Evolutionary conservation across 2,888 invertebrate species (phyloP).

Genomic region (Pterobdella sp.): DNA sequence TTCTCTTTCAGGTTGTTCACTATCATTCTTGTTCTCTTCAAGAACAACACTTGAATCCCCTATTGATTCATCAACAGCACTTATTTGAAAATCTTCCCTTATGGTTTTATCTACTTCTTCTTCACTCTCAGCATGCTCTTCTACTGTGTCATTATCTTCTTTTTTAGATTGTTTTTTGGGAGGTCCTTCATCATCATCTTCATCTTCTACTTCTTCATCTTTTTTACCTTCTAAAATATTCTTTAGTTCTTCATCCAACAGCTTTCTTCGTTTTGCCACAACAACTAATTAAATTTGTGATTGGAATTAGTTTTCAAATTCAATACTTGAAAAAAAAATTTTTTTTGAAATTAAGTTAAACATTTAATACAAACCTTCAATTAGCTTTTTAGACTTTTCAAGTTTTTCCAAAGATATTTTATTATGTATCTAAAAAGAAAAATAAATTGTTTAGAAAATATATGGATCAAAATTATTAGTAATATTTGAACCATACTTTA

Average conservation of each 20-base stretch:
- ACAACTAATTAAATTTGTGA: constrained; percentile 7
- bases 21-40: background rate
- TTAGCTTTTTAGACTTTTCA: constrained; percentile 25
- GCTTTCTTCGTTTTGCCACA: constrained; percentile 15
- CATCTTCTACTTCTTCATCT: background rate
- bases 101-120: background rate
- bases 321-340: background rate
- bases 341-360: constrained; percentile 15
- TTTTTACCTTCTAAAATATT: constrained; percentile 16
- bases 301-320: background rate
- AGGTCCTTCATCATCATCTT: background rate
- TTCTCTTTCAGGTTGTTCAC: background rate
- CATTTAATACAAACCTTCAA: constrained; percentile 20
- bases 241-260: constrained; percentile 24
- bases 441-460: background rate
- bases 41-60: background rate
- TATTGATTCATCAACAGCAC: constrained; percentile 1
- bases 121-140: background rate
- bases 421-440: constrained; percentile 15
- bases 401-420: constrained; percentile 26
- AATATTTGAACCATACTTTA: constrained; percentile 30
- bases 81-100: constrained; percentile 7
- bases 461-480: background rate
- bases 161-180: background rate
- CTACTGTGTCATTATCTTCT: background rate